Percentiles rank a stretch among this genome's conserved stretches.
Evolutionary conservation across 2,113 vertebrate species (phyloP).

Genomic region (Tachuris rubrigastra): DNA sequence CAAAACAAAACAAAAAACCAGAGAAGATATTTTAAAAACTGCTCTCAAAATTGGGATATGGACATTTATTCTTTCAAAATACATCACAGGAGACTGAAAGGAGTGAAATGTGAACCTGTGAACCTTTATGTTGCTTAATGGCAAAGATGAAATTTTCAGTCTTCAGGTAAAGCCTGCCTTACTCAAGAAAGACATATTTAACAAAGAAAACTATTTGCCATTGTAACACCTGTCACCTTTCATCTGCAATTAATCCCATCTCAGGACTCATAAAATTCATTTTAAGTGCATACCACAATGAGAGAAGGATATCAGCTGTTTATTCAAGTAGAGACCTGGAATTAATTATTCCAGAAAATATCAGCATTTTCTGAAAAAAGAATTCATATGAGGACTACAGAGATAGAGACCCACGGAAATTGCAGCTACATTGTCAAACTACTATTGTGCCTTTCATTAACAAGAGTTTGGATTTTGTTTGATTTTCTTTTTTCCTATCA

Average conservation of each 20-base stretch:
- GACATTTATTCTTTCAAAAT: background rate
- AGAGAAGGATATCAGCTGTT: background rate
- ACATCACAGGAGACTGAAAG: background rate
- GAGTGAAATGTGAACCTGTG: background rate
- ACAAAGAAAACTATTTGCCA: background rate
- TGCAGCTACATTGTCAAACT: background rate
- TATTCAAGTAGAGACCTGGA: background rate
- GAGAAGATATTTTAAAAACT: background rate
- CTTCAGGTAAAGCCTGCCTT: background rate
- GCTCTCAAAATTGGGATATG: background rate
- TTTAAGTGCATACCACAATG: background rate
- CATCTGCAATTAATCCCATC: background rate
- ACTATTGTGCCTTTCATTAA: background rate
- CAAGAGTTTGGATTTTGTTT: background rate
- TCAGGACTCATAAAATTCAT: background rate
- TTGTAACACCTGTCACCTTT: background rate
- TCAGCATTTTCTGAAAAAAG: background rate
- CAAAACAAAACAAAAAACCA: background rate
- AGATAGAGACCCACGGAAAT: background rate
- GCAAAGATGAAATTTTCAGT: background rate
- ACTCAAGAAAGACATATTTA: background rate
- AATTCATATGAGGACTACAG: background rate
- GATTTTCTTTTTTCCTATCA: background rate
- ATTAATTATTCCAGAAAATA: background rate
- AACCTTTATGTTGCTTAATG: background rate